A percentile compares a stretch with the other conserved stretches of the same genome.
Conservation (phyloP, 2,888 invertebrate species). For the Caradrina clavipalpis region DNA sequence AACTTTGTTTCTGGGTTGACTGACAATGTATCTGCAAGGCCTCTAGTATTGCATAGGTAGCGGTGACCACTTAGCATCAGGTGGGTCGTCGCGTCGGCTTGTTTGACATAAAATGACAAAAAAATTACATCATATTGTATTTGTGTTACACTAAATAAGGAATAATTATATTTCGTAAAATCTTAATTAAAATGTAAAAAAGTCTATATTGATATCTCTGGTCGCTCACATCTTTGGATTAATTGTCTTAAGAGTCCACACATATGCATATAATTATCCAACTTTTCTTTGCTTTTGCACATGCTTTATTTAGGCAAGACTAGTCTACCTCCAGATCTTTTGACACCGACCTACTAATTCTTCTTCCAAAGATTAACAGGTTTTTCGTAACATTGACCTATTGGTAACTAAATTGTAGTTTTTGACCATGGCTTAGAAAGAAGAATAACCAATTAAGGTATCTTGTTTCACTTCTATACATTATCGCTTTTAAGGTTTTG, state of each 20-base stretch:
- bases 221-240: constrained; percentile 15
- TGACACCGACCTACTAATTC: constrained; percentile 1
- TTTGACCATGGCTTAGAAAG: constrained; percentile 4
- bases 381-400: constrained; percentile 17
- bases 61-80: too few species aligned
- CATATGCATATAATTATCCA: constrained; percentile 20
- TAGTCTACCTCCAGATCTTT: constrained; percentile 17
- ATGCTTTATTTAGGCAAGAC: constrained; percentile 22
- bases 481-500: too few species aligned
- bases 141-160: too few species aligned
- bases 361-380: background rate
- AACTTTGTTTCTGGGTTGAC: too few species aligned
- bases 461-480: too few species aligned
- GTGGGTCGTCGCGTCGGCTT: too few species aligned
- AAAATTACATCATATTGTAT: too few species aligned
- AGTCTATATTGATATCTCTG: background rate
- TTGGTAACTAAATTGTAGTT: too few species aligned
- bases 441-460: background rate
- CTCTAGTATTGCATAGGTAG: too few species aligned
- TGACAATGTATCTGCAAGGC: too few species aligned
- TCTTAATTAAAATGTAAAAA: background rate
- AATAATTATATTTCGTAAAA: constrained; percentile 21
- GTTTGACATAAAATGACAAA: too few species aligned
- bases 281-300: constrained; percentile 34
- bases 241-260: constrained; percentile 10